Evolutionary conservation across 2,797 vertebrate genomes (phyloP).

Genomic region (Melanotaenia maccullochi): DNA sequence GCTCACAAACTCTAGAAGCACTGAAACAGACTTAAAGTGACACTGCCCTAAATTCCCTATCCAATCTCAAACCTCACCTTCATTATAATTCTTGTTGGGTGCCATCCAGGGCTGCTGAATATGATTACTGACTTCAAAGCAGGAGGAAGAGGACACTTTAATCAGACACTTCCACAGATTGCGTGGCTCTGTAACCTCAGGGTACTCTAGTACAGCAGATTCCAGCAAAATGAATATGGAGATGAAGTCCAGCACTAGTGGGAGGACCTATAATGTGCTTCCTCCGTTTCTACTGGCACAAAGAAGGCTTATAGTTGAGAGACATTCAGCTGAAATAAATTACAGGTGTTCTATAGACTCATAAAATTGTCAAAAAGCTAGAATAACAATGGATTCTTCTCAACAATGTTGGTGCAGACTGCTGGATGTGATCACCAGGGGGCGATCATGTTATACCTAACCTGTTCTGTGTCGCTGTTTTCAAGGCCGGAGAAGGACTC

Average conservation of each 20-base stretch:
- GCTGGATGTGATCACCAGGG: constrained; percentile 45
- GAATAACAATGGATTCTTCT: not conserved
- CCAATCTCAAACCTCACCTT: constrained; percentile 46
- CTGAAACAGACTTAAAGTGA: too few relatives aligned
- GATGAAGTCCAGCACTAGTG: constrained; percentile 33
- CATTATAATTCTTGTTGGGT: constrained; percentile 53
- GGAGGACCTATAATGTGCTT: constrained; percentile 8
- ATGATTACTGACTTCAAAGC: constrained; percentile 66
- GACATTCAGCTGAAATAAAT: not conserved
- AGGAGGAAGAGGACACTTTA: constrained; percentile 48
- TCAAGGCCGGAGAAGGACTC: constrained; percentile 31
- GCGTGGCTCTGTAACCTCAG: constrained; percentile 39
- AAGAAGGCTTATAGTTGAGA: not conserved
- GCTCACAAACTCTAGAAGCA: too few relatives aligned
- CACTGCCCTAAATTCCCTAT: constrained; percentile 14
- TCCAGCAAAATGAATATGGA: constrained; percentile 54
- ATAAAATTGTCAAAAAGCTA: not conserved
- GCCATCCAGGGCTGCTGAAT: constrained; percentile 51
- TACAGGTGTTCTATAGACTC: not conserved
- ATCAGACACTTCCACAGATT: constrained; percentile 49
- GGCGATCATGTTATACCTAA: constrained; percentile 39
- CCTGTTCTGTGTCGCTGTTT: not conserved
- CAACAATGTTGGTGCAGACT: not conserved
- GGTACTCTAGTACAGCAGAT: constrained; percentile 31
- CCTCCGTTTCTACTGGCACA: not conserved